Conservation (phyloP, 2,797 vertebrate species). For the Acipenser ruthenus region DNA sequence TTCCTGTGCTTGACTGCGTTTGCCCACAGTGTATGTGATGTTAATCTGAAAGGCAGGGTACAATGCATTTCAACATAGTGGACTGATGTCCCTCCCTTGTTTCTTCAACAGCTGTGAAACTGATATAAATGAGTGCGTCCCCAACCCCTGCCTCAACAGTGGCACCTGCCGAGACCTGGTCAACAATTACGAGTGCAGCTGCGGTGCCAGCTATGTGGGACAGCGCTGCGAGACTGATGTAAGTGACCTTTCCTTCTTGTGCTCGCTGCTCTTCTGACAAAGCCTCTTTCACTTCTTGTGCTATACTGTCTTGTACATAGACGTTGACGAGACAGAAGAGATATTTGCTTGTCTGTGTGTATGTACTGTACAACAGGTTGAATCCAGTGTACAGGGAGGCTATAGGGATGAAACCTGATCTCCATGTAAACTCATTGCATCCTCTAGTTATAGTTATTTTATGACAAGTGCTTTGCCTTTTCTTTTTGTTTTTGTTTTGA, state of each 20-base stretch:
- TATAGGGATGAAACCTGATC: too few relatives aligned
- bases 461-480: too few relatives aligned
- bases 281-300: slow-evolving; percentile 3
- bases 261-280: neutral
- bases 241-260: slow-evolving; percentile 41
- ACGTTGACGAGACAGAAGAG: neutral
- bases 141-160: slow-evolving; percentile 81
- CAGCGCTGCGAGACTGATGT: slow-evolving; percentile 73
- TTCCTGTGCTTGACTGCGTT: too few relatives aligned
- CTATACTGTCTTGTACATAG: neutral
- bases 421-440: too few relatives aligned
- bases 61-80: too few relatives aligned
- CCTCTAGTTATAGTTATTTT: too few relatives aligned
- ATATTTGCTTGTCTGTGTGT: neutral
- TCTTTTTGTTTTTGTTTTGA: too few relatives aligned
- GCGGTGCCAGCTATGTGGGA: slow-evolving; percentile 70
- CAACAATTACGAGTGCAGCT: slow-evolving; percentile 73
- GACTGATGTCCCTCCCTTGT: slow-evolving; percentile 1
- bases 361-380: too few relatives aligned
- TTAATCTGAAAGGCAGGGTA: too few relatives aligned
- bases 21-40: too few relatives aligned
- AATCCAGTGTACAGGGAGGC: too few relatives aligned
- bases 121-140: slow-evolving; percentile 73
- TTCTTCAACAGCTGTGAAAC: slow-evolving; percentile 72
- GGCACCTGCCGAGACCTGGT: slow-evolving; percentile 72